These are phyloP conservation scores for Peromyscus polionotus DNA, from an alignment of 2,113 vertebrate genomes.

Conservation along the genomic window DNA sequence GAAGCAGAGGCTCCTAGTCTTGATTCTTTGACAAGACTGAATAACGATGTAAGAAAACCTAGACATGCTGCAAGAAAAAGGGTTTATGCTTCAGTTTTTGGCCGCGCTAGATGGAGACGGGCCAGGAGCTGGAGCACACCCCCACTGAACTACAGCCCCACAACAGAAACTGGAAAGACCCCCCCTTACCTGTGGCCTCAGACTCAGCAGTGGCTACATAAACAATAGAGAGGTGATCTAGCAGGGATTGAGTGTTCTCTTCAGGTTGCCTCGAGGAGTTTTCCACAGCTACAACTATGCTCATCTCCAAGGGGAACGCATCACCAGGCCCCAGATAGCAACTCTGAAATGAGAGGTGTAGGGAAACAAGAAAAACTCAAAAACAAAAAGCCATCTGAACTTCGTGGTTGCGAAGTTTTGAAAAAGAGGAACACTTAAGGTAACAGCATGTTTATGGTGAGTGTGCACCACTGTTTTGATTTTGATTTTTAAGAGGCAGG, in stretches of 20 bases:
- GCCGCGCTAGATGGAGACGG: neutral
- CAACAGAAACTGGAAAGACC: neutral
- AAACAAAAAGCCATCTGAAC: neutral
- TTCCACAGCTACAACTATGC: conserved; percentile 92
- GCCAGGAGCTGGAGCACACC: no score
- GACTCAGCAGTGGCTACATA: conserved; percentile 89
- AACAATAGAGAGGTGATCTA: conserved; percentile 96
- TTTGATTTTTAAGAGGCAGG: conserved; percentile 17
- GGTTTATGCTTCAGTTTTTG: neutral
- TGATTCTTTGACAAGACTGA: neutral
- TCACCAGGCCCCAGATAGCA: conserved; percentile 92
- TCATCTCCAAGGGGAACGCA: conserved; percentile 93
- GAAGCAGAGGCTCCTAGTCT: neutral
- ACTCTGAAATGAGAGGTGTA: conserved; percentile 85
- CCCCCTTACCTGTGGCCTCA: conserved; percentile 86
- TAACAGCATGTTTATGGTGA: neutral
- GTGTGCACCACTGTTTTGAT: neutral
- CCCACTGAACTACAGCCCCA: neutral
- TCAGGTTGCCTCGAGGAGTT: conserved; percentile 92
- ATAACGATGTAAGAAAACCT: neutral
- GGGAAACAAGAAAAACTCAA: neutral
- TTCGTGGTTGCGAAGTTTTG: neutral
- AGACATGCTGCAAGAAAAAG: conserved; percentile 5
- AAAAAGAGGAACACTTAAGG: neutral
- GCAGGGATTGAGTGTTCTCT: conserved; percentile 95